phyloP scores from a whole-genome alignment of 2,113 vertebrate genomes.

The Tonatia bakeri region DNA sequence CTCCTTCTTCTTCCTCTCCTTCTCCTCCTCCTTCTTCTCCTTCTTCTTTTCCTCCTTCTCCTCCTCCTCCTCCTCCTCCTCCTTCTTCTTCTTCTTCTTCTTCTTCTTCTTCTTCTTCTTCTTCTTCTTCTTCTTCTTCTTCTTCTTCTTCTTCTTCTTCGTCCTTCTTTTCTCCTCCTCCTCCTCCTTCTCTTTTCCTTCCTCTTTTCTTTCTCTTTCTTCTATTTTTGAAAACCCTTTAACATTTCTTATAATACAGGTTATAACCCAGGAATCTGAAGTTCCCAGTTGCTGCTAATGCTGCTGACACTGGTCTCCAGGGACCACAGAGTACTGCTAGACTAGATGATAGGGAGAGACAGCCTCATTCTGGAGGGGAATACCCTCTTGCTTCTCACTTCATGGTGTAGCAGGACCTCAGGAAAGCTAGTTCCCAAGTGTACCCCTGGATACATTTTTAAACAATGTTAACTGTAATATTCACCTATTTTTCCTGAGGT shows the following conservation, averaged over 20 bases:
- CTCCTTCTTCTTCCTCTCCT: too few species aligned
- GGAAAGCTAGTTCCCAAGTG: not conserved
- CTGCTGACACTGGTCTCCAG: not conserved
- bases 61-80: too few species aligned
- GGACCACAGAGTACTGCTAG: not conserved
- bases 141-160: too few species aligned
- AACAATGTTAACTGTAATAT: not conserved
- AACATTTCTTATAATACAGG: not conserved
- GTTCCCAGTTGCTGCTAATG: not conserved
- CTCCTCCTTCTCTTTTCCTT: too few species aligned
- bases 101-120: too few species aligned
- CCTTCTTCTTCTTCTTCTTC: too few species aligned
- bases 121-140: too few species aligned
- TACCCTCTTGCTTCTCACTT: not conserved
- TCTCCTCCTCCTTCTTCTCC: too few species aligned
- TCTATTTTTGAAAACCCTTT: too few species aligned
- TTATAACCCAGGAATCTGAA: not conserved
- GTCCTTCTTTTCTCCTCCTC: too few species aligned
- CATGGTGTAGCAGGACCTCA: not conserved
- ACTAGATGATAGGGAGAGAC: not conserved
- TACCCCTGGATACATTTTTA: not conserved
- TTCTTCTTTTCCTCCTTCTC: too few species aligned
- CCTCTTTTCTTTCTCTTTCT: too few species aligned
- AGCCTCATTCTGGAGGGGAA: not conserved
- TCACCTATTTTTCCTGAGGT: slow-evolving; percentile 48